These are phyloP conservation scores for Sitta carolinensis DNA, from an alignment of 2,797 vertebrate genomes.

Conservation along the genomic window DNA sequence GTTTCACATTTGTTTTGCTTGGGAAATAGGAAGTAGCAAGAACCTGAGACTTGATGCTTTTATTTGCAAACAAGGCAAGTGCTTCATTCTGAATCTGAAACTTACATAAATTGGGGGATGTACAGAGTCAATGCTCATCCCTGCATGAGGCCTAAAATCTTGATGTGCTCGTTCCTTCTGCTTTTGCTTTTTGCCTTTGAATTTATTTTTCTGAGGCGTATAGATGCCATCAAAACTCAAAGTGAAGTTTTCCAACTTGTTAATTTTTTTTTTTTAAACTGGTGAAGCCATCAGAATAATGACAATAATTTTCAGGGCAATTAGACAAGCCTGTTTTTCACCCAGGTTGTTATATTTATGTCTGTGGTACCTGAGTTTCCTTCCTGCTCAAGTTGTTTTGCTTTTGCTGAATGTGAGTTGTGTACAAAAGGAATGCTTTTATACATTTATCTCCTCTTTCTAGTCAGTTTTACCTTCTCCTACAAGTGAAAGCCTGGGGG, in stretches of 20 bases:
- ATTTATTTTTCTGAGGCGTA: slow-evolving; percentile 37
- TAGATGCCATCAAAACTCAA: slow-evolving; percentile 9
- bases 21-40: not conserved
- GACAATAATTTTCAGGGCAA: not conserved
- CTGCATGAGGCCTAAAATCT: not conserved
- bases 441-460: not conserved
- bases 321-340: not conserved
- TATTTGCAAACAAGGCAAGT: slow-evolving; percentile 30
- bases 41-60: not conserved
- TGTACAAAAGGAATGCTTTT: not conserved
- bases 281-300: not conserved
- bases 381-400: not conserved
- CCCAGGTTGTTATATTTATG: not conserved
- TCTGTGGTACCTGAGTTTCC: not conserved
- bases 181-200: slow-evolving; percentile 33
- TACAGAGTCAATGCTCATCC: not conserved
- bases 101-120: not conserved
- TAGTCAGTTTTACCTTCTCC: not conserved
- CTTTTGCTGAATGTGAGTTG: not conserved
- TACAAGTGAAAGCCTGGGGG: not conserved
- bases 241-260: not conserved
- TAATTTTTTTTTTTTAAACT: not conserved
- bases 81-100: slow-evolving; percentile 14
- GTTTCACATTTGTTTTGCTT: not conserved
- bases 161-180: not conserved